phyloP scores from a whole-genome alignment of 2,797 vertebrate species.

The Poeciliopsis turneri region DNA sequence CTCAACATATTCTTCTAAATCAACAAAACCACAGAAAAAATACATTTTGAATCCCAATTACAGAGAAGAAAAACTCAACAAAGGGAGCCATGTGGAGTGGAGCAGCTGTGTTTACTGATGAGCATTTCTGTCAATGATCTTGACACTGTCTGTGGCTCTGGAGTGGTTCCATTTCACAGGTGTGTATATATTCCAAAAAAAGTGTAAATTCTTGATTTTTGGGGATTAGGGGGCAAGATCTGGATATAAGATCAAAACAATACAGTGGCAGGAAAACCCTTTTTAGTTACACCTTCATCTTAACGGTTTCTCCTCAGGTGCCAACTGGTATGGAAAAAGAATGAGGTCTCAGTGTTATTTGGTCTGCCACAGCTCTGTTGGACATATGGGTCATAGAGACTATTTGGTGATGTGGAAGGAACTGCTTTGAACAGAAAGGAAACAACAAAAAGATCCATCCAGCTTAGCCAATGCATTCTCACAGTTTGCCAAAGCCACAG shows the following conservation, averaged over 20 bases:
- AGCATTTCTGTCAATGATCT: neutral
- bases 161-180: neutral
- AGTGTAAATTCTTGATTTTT: neutral
- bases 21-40: neutral
- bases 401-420: neutral
- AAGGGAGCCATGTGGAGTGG: neutral
- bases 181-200: neutral
- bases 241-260: neutral
- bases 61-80: neutral
- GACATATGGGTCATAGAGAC: neutral
- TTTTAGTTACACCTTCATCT: neutral
- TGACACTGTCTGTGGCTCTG: constrained; percentile 8
- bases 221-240: neutral
- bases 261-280: neutral
- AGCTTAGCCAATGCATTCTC: neutral
- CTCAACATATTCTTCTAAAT: neutral
- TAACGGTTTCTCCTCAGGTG: neutral
- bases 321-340: neutral
- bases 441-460: neutral
- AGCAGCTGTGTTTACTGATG: constrained; percentile 1
- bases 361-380: neutral
- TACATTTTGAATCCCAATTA: neutral
- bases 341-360: neutral
- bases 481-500: neutral
- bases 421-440: neutral